phyloP scores from a whole-genome alignment of 2,113 vertebrate genomes.

The Indri indri region DNA sequence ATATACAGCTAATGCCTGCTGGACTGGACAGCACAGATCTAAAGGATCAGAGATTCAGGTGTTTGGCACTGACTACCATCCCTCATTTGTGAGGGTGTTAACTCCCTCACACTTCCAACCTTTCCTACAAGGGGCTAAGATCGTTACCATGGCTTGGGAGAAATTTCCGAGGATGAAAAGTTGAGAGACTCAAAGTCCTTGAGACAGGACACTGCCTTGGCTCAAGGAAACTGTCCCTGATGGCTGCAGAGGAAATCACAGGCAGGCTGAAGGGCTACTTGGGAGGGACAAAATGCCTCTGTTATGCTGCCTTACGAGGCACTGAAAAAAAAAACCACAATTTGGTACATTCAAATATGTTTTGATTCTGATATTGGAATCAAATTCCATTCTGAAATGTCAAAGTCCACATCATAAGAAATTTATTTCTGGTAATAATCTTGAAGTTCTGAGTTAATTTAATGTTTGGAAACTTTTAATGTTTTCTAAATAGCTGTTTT shows the following conservation, averaged over 20 bases:
- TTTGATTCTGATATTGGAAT: not conserved
- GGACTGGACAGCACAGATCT: not conserved
- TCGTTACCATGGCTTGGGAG: not conserved
- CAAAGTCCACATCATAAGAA: not conserved
- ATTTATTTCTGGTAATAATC: slow-evolving; percentile 25
- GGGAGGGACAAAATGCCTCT: not conserved
- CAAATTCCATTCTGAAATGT: not conserved
- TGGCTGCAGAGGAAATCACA: not conserved
- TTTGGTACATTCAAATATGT: not conserved
- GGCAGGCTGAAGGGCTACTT: no score
- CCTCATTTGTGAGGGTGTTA: not conserved
- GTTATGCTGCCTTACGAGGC: fast-evolving
- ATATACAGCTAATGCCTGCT: not conserved
- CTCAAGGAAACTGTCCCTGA: not conserved
- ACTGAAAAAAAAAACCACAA: not conserved
- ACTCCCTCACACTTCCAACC: not conserved
- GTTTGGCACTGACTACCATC: not conserved
- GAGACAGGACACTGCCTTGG: not conserved
- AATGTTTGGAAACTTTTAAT: slow-evolving; percentile 42
- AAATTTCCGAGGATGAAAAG: not conserved
- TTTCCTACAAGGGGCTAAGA: not conserved
- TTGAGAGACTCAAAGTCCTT: not conserved
- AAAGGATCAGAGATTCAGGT: not conserved
- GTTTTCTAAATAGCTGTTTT: not conserved
- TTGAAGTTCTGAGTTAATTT: slow-evolving; percentile 6